A percentile compares a stretch with the other conserved stretches of the same genome.
Conservation (phyloP, 1,140 invertebrate species). For the Orius insidiosus region DNA sequence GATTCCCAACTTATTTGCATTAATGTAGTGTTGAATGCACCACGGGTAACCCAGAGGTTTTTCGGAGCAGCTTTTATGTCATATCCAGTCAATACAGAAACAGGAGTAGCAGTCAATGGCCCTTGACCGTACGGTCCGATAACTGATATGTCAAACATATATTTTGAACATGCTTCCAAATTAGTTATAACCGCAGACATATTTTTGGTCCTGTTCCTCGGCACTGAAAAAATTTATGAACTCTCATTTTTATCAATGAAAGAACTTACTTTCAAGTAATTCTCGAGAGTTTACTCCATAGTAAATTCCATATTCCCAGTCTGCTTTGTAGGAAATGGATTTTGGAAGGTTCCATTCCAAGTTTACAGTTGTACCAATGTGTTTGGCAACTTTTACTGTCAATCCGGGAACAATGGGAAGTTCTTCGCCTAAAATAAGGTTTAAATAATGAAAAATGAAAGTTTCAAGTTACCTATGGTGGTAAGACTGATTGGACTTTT, state of each 20-base stretch:
- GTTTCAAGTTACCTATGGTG: background rate
- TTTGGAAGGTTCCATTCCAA: slow-evolving; percentile 43
- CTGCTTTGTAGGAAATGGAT: slow-evolving; percentile 28
- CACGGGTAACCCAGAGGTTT: slow-evolving; percentile 26
- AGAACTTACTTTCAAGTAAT: slow-evolving; percentile 21
- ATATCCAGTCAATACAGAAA: slow-evolving; percentile 39
- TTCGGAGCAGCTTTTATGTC: slow-evolving; percentile 41
- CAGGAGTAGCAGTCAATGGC: slow-evolving; percentile 33
- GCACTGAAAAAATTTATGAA: slow-evolving; percentile 9
- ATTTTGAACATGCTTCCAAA: slow-evolving; percentile 52
- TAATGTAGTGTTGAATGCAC: slow-evolving; percentile 20
- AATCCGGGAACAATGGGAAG: slow-evolving; percentile 32
- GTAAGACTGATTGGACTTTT: slow-evolving; percentile 21
- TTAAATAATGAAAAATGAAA: slow-evolving; percentile 1
- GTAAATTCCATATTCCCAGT: slow-evolving; percentile 46
- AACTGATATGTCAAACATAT: slow-evolving; percentile 53
- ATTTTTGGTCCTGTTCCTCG: background rate
- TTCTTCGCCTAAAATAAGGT: slow-evolving; percentile 22
- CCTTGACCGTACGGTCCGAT: slow-evolving; percentile 41
- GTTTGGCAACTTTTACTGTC: slow-evolving; percentile 32
- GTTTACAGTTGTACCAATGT: slow-evolving; percentile 35
- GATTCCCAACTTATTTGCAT: slow-evolving; percentile 31
- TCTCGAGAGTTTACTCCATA: slow-evolving; percentile 26
- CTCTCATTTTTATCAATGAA: slow-evolving; percentile 27
- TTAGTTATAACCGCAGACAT: slow-evolving; percentile 37